Percentiles rank a stretch among this genome's conserved stretches.
Conservation (phyloP, 2,888 invertebrate genomes). For the Hemaris fuciformis region DNA sequence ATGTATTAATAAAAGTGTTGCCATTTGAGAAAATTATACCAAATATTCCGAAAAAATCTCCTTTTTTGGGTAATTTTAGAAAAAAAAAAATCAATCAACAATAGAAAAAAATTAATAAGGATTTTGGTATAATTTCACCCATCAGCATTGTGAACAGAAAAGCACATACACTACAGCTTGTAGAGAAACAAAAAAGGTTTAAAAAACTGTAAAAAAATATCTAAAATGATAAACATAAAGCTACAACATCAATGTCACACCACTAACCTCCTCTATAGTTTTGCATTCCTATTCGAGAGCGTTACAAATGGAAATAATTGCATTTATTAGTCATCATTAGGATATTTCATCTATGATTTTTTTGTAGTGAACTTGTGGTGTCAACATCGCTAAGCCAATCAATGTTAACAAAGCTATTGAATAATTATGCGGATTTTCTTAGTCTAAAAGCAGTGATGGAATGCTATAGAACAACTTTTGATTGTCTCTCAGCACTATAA, state of each 20-base stretch:
- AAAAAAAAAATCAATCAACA: too few relatives aligned
- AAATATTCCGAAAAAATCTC: neutral
- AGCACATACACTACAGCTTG: neutral
- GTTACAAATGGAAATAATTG: slow-evolving; percentile 47
- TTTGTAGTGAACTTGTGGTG: neutral
- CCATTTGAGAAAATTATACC: neutral
- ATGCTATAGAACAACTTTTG: neutral
- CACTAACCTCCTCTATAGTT: slow-evolving; percentile 78
- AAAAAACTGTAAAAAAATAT: neutral
- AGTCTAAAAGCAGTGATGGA: neutral
- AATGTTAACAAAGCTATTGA: slow-evolving; percentile 1
- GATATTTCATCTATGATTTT: neutral
- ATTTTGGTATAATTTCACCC: neutral
- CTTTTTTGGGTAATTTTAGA: too few relatives aligned
- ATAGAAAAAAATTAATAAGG: neutral
- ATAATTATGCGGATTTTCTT: neutral
- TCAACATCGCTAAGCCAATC: neutral
- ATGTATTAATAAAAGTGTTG: neutral
- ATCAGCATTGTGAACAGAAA: neutral
- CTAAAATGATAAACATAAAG: slow-evolving; percentile 25
- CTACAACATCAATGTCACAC: slow-evolving; percentile 30
- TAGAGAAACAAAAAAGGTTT: too few relatives aligned
- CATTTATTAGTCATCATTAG: slow-evolving; percentile 28
- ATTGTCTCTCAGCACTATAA: neutral
- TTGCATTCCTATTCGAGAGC: slow-evolving; percentile 75